Base-by-base conservation (phyloP, 35 echinoderm and acorn worm genomes). In the Heliocidaris tuberculata region DNA sequence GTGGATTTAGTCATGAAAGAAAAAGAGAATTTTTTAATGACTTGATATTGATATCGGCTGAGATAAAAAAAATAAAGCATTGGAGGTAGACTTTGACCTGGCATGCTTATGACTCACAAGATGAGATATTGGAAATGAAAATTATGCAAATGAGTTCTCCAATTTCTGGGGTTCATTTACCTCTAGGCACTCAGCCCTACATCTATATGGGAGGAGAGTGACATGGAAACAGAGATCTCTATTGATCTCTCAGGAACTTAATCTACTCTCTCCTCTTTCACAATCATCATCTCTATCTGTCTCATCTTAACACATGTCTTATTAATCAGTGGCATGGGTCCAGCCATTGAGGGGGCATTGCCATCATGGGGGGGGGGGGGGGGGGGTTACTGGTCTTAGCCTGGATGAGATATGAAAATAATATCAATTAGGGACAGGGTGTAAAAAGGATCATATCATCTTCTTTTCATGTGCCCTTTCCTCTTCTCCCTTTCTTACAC, bases 61-160 rank as follows among this genome's bases (percentile, higher is more conserved):
- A 56, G 52, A 56, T 56, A 12, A 9, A 13, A 11, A 56, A 56
- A 6, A 56, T 56, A 56, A 56, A 9, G 65, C 65, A 19, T 78
- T n/a, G 65, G 65, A 7, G 21, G 65, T 21, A 78, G 65, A 78
- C 65, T 19, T 27, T n/a, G 7, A 21, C 65, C 2, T 78, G 65
- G 27, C 65, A 78, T 19, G 65, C 19, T 78, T 78, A 78, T 78
- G 65, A 78, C 21, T 78, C 65, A 78, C 65, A 78, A 5, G 65
- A 78, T n/a, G 65, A n/a, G 65, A 78, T 78, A 78, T 78, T 78
- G 65, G 65, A 78, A 78, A 78, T 78, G 65, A 78, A 78, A 78
- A 78, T 78, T 78, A 78, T 78, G 65, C 21, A 78, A 78, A 78
- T 78, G 65, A 78, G 65, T 78, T 78, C 65, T 78, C 65, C 65